Evolutionary conservation across 2,113 vertebrate genomes (phyloP).

Genomic region (Larimichthys crocea): DNA sequence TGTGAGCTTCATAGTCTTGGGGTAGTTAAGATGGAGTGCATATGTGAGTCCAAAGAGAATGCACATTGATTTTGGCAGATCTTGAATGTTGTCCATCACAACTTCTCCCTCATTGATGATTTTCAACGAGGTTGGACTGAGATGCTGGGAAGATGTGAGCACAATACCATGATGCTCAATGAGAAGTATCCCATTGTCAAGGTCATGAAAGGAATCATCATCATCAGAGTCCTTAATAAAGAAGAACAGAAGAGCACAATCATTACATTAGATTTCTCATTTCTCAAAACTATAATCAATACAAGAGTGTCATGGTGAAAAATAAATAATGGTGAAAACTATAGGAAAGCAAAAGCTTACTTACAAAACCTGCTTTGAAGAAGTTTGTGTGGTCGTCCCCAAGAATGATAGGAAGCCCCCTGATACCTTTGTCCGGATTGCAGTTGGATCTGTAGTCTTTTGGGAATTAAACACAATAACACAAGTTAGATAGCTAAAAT

Average conservation of each 20-base stretch:
- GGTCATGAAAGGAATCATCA: background rate
- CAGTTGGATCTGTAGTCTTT: slow-evolving; percentile 2
- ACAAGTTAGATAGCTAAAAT: no score
- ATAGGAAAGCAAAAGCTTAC: background rate
- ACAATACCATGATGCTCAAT: background rate
- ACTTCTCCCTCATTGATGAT: no score
- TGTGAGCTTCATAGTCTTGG: no score
- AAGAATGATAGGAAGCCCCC: slow-evolving; percentile 12
- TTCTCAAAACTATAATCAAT: background rate
- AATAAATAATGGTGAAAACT: background rate
- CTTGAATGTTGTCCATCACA: no score
- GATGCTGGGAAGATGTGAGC: no score
- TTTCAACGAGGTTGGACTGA: no score
- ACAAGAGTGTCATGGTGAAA: background rate
- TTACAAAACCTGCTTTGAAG: slow-evolving; percentile 5
- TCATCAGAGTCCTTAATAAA: background rate
- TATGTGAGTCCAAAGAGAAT: no score
- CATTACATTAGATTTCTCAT: background rate
- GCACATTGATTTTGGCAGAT: no score
- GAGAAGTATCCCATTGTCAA: background rate
- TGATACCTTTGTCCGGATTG: background rate
- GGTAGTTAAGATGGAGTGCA: no score
- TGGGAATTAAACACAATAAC: background rate
- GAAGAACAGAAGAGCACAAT: slow-evolving; percentile 1
- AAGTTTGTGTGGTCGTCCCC: slow-evolving; percentile 7